These are phyloP conservation scores for Steinernema carpocapsae DNA, from an alignment of 2,888 invertebrate genomes.

Conservation along the genomic window DNA sequence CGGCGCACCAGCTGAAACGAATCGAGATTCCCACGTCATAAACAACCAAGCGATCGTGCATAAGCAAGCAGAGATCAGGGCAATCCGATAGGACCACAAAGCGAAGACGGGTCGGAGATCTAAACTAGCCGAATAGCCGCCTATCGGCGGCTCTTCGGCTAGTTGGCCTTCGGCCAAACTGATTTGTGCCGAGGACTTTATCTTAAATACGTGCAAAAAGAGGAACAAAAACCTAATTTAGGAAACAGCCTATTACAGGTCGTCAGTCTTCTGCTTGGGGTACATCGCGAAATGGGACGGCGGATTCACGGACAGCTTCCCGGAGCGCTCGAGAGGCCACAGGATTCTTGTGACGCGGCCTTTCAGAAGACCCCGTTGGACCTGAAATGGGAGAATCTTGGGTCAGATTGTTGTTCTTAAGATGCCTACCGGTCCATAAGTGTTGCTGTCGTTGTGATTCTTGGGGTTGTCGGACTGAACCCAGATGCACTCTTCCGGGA, in stretches of 20 bases:
- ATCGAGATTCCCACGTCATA: constrained; percentile 17
- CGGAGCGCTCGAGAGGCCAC: constrained; percentile 45
- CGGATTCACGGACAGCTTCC: constrained; percentile 4
- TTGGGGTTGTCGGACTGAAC: constrained; percentile 20
- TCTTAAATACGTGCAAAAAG: neutral
- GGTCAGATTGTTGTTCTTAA: neutral
- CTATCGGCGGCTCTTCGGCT: no score
- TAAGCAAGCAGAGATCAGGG: constrained; percentile 3
- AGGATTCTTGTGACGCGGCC: constrained; percentile 41
- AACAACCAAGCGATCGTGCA: constrained; percentile 1
- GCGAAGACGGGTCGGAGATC: neutral
- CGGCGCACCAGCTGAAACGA: neutral
- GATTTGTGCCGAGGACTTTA: no score
- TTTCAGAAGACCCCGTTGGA: constrained; percentile 42
- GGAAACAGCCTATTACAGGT: no score
- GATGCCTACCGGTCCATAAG: constrained; percentile 2
- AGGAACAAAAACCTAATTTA: no score
- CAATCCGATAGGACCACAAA: constrained; percentile 7
- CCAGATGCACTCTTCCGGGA: constrained; percentile 36
- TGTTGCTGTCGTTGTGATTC: constrained; percentile 22
- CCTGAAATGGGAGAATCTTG: constrained; percentile 16
- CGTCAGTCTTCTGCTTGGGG: neutral
- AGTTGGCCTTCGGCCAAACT: no score
- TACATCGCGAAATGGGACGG: no score
- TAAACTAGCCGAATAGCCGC: no score